Evolutionary conservation across 2,797 vertebrate species (phyloP).

Genomic region (Crenichthys baileyi): DNA sequence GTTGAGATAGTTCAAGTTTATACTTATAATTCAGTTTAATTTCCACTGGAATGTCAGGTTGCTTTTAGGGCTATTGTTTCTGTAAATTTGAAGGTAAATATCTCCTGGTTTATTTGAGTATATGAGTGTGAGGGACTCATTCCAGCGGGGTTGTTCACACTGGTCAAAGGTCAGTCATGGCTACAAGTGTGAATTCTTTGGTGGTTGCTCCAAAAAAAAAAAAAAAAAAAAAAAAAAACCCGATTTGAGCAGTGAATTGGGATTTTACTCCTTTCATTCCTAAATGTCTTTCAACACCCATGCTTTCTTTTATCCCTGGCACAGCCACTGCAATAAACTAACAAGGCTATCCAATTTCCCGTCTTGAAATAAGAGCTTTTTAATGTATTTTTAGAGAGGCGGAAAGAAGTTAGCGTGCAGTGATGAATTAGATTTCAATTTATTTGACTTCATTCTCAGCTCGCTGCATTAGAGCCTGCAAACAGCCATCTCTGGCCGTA

Average conservation of each 20-base stretch:
- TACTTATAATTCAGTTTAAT: not conserved
- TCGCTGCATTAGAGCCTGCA: conserved; percentile 76
- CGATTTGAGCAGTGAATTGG: conserved; percentile 60
- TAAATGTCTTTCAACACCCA: conserved; percentile 72
- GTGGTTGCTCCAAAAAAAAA: conserved; percentile 26
- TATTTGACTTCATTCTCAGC: conserved; percentile 83
- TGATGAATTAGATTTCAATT: conserved; percentile 85
- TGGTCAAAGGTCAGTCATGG: conserved; percentile 58
- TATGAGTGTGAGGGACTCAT: conserved; percentile 40
- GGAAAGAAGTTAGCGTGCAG: conserved; percentile 74
- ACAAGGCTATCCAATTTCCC: conserved; percentile 65
- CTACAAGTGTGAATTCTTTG: conserved; percentile 66
- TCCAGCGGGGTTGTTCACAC: conserved; percentile 49
- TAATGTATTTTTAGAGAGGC: conserved; percentile 71
- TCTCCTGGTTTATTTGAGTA: conserved; percentile 23
- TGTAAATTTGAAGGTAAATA: conserved; percentile 33
- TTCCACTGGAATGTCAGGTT: not conserved
- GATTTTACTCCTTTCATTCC: conserved; percentile 69
- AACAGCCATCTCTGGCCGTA: conserved; percentile 73
- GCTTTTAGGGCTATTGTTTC: conserved; percentile 26
- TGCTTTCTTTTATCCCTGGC: conserved; percentile 57
- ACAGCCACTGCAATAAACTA: conserved; percentile 62
- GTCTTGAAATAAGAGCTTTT: conserved; percentile 76
- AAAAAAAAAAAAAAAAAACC: conserved; percentile 49
- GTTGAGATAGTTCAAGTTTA: conserved; percentile 18